Evolutionary conservation across 2,888 invertebrate genomes (phyloP), one percentile per base, ranked within the genome.

Genomic region (Antheraea yamamai): DNA sequence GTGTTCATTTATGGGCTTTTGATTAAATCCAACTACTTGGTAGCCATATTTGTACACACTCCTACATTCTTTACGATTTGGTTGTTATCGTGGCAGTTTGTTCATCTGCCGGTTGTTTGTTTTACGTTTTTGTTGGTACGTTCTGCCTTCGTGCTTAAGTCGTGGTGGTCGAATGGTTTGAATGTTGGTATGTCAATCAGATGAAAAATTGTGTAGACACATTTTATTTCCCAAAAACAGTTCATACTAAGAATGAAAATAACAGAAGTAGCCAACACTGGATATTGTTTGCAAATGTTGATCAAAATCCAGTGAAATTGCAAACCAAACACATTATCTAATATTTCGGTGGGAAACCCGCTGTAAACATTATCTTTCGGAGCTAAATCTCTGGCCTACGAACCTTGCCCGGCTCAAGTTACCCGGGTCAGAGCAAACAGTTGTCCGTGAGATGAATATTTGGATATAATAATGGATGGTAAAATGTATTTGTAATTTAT

Each of bases 271-370:
- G 61, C 61, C 35, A 73, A 39, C 58, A 20, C 16, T 72, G 70
- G 71, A 74, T 74, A 58, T 23, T 70, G 55, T 55, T 55, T 39
- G 73, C 39, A 78, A 79, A 78, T 78, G 78, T 81, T 80, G 82
- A 81, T 75, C 77, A 47, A 80, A 81, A 78, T 81, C 82, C 81
- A 75, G 78, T 76, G 83, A 84, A 87, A 89, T 88, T 83, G 84
- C 84, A 87, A 85, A 81, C 84, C 89, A 89, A 89, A 89, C 86
- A 89, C 88, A 89, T 89, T 88, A 89, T 87, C 89, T 88, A 83
- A 85, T 86, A 87, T 89, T 90, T 87, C 87, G 79, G 77, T 76
- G 77, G 76, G 83, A 75, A 79, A 79, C 83, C 83, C 83, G 81
- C 81, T 79, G 87, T 84, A 89, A 91, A 90, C 86, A 91, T 88